These are phyloP conservation scores for Philereme vetulata DNA, from an alignment of 2,888 invertebrate genomes.

Conservation along the genomic window DNA sequence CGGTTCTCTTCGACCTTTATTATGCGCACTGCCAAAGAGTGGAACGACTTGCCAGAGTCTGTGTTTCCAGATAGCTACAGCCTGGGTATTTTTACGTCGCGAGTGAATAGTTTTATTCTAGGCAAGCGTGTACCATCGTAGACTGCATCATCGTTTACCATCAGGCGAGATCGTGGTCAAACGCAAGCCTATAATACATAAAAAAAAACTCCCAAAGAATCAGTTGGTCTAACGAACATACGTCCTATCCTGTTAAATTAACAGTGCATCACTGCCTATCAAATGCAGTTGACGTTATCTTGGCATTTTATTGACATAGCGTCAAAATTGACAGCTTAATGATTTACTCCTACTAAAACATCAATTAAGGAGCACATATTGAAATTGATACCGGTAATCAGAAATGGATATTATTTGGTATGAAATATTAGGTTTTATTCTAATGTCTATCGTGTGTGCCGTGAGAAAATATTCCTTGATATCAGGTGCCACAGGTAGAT, in stretches of 20 bases:
- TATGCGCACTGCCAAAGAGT: too few species aligned
- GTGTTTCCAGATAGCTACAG: too few species aligned
- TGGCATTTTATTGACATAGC: conserved; percentile 37
- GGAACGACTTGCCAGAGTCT: too few species aligned
- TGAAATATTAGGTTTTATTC: conserved; percentile 21
- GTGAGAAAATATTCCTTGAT: conserved; percentile 34
- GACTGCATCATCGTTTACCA: too few species aligned
- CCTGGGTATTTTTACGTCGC: too few species aligned
- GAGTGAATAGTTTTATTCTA: too few species aligned
- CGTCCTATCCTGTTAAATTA: conserved; percentile 4
- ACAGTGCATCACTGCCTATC: conserved; percentile 9
- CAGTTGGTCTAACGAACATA: not conserved
- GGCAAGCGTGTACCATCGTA: too few species aligned
- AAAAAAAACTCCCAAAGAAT: not conserved
- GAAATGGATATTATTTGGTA: not conserved
- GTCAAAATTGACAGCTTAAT: conserved; percentile 33
- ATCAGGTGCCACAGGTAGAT: conserved; percentile 39
- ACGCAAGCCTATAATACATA: too few species aligned
- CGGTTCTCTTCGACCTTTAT: too few species aligned
- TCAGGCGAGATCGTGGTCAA: too few species aligned
- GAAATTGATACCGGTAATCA: not conserved
- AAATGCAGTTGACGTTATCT: conserved; percentile 36
- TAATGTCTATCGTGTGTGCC: conserved; percentile 25
- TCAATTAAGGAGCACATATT: not conserved
- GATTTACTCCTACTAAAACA: conserved; percentile 19